These are phyloP conservation scores for Crotophaga sulcirostris DNA, from an alignment of 2,113 vertebrate species.

Conservation along the genomic window DNA sequence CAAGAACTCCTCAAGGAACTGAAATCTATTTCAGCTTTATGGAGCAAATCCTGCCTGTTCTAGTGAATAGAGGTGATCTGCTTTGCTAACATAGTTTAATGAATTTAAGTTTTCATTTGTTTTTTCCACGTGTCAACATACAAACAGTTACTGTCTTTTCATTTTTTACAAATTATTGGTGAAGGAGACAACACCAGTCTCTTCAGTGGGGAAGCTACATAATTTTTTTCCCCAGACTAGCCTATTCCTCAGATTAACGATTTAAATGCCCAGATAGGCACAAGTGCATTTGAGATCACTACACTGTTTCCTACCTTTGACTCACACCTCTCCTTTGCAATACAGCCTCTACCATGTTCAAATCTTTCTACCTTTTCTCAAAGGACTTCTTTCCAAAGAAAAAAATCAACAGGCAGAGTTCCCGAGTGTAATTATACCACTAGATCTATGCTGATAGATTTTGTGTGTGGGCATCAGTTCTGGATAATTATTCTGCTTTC, in stretches of 20 bases:
- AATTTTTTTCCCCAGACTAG: not conserved
- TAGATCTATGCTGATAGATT: conserved; percentile 1
- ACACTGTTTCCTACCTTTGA: not conserved
- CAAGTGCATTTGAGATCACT: not conserved
- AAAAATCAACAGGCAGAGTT: not conserved
- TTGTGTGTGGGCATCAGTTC: conserved; percentile 4
- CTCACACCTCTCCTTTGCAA: not conserved
- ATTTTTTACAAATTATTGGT: not conserved
- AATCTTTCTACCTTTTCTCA: not conserved
- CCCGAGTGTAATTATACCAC: not conserved
- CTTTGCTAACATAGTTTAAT: not conserved
- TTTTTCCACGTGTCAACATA: not conserved
- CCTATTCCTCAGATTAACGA: not conserved
- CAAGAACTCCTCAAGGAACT: not conserved
- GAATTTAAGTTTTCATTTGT: not conserved
- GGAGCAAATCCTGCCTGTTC: not conserved
- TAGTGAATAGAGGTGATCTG: not conserved
- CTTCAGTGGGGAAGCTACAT: not conserved
- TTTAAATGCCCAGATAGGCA: not conserved
- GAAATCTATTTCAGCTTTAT: not conserved
- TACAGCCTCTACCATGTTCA: not conserved
- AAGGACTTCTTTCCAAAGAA: not conserved
- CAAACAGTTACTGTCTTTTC: not conserved
- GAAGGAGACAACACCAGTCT: not conserved
- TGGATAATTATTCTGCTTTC: conserved; percentile 25